Base-by-base conservation (phyloP, 2,113 vertebrate genomes). In the Phrynocephalus versicolor region DNA sequence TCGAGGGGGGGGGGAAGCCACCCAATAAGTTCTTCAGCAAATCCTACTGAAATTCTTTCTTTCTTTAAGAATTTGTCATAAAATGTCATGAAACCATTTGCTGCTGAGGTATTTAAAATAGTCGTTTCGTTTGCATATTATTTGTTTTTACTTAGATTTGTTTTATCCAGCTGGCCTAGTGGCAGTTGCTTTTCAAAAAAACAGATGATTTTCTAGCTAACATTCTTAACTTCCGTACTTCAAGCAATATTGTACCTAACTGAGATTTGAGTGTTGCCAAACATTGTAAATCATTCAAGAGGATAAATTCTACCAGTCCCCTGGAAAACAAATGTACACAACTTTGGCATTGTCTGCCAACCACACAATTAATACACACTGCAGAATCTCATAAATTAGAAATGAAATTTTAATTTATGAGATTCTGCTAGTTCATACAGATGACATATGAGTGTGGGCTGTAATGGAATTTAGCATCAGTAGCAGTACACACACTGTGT, bases 381-480 rank as follows among this genome's bases (percentile, higher is more conserved):
- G 23, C 55, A 27, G 65, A 91, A 35, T 79, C 89, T 91, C 78
- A 41, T 91, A 76, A 85, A 90, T 79, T n/a, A 65, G 76, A 87
- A 88, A 79, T 82, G 72, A 41, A 67, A 85, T n/a, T n/a, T n/a
- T n/a, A n/a, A n/a, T n/a, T n/a, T n/a, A n/a, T n/a, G n/a, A n/a
- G n/a, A n/a, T n/a, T n/a, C n/a, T n/a, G n/a, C 82, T 82, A 30
- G 25, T 90, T 60, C 81, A 1, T 89, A 87, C 57, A 86, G 23
- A 5, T 90, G 10, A 27, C 82, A 27, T 85, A 23, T 84, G 89
- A 81, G 67, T 86, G 25, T 70, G 69, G 37, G 13, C 73, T 64
- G 57, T 45, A 41, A 45, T 25, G 67, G 39, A 55, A 30, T 55
- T 21, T 57, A 21, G n/a, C 69, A 39, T 27, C 23, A 8, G 3